Evolutionary conservation across 1,140 invertebrate genomes (phyloP), one percentile per base, ranked within the genome.

Genomic region (Gryon sp.): DNA sequence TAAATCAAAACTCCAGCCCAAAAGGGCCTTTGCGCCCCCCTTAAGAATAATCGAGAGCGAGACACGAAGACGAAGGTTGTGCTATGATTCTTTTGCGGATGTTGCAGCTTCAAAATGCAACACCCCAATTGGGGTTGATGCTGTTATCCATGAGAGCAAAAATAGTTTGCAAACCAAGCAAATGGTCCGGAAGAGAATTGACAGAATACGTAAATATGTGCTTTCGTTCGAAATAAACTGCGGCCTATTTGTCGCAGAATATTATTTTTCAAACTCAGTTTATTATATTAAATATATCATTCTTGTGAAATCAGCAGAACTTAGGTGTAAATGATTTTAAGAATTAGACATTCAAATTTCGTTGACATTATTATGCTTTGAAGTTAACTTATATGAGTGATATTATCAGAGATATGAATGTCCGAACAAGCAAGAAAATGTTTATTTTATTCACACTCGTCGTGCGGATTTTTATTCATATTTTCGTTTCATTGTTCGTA

Each of bases 151-250:
- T 65, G 52, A 63, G 72, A 60, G 19, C 36, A 32, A 24, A 69
- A 55, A 59, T 48, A 88, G 87, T 87, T 88, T 88, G 86, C 82
- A 88, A 88, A 88, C 87, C 75, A 65, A 83, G 82, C 83, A 87
- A 88, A 88, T 88, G 83, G 85, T 81, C 82, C 82, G 84, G 84
- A 87, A 87, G 79, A 65, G 40, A 76, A 68, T 69, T 43, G 46
- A 41, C 28, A 38, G 19, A 43, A 72, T 40, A 28, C 43, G 48
- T 57, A 73, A 63, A 73, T 73, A 73, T 5, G 18, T 11, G 14
- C 4, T 34, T 12, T 32, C 5, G 9, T 12, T 12, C 11, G 14
- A 34, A 9, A 11, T n/a, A n/a, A n/a, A n/a, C n/a, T n/a, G n/a
- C n/a, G n/a, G n/a, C n/a, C n/a, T n/a, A n/a, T n/a, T n/a, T n/a